Conservation (phyloP, 1,140 invertebrate genomes). For the Melanaphis sacchari region DNA sequence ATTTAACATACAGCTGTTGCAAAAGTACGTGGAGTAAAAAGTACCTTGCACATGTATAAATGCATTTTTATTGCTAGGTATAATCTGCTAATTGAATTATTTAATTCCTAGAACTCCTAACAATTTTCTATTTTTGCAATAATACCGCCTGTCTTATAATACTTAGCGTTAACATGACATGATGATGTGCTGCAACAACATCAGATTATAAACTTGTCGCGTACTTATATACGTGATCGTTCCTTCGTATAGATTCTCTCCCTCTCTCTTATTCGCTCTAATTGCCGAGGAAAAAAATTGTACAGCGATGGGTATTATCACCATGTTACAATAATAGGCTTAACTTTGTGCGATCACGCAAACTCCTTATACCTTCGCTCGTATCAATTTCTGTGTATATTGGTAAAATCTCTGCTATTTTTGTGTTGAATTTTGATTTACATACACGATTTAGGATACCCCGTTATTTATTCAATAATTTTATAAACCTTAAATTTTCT, state of each 20-base stretch:
- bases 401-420: background rate
- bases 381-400: background rate
- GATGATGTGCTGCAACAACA: background rate
- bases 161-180: background rate
- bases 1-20: too few relatives aligned
- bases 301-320: background rate
- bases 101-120: background rate
- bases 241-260: background rate
- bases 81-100: conserved; percentile 10
- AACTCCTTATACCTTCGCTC: background rate
- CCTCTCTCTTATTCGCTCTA: background rate
- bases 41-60: background rate
- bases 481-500: background rate
- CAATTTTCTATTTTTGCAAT: background rate
- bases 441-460: background rate
- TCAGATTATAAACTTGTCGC: background rate
- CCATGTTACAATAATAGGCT: background rate
- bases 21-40: background rate
- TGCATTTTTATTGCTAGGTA: background rate
- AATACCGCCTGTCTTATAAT: background rate
- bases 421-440: background rate
- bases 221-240: background rate
- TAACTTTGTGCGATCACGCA: background rate
- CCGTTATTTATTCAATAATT: background rate
- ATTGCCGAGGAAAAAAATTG: background rate